Evolutionary conservation across 2,113 vertebrate genomes (phyloP).

Genomic region (Clarias gariepinus): DNA sequence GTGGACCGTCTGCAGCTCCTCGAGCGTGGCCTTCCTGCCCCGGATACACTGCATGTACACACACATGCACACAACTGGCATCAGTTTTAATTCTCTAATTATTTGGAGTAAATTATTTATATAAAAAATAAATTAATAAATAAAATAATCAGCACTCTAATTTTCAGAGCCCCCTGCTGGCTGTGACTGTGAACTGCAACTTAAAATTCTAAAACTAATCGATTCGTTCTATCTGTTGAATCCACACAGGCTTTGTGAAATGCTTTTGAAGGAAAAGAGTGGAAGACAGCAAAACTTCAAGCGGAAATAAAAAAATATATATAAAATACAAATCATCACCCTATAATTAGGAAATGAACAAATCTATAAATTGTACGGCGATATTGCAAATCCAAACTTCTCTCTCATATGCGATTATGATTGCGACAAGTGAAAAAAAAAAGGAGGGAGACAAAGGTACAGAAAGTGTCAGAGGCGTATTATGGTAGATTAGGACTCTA

Average conservation of each 20-base stretch:
- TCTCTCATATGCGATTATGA: neutral
- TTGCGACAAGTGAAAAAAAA: neutral
- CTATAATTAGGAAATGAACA: neutral
- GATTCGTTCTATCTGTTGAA: neutral
- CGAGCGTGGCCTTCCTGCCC: slow-evolving; percentile 92
- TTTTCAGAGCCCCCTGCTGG: neutral
- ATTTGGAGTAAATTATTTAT: neutral
- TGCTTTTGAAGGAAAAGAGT: neutral
- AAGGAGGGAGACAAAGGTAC: neutral
- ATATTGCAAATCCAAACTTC: neutral
- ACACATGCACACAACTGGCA: neutral
- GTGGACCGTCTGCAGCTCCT: slow-evolving; percentile 94
- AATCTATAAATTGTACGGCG: neutral
- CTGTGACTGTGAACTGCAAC: neutral
- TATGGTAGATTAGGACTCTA: neutral
- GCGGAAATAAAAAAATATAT: too few relatives aligned
- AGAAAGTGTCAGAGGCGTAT: neutral
- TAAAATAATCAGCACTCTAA: too few relatives aligned
- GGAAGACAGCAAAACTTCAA: too few relatives aligned
- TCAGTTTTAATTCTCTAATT: neutral
- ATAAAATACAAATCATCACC: too few relatives aligned
- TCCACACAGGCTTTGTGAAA: neutral
- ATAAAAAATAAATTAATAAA: neutral
- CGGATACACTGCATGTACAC: slow-evolving; percentile 81
- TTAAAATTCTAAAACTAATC: neutral